These are phyloP conservation scores for Alviniconcha marisindica DNA, from an alignment of 1,140 invertebrate species.

Conservation along the genomic window DNA sequence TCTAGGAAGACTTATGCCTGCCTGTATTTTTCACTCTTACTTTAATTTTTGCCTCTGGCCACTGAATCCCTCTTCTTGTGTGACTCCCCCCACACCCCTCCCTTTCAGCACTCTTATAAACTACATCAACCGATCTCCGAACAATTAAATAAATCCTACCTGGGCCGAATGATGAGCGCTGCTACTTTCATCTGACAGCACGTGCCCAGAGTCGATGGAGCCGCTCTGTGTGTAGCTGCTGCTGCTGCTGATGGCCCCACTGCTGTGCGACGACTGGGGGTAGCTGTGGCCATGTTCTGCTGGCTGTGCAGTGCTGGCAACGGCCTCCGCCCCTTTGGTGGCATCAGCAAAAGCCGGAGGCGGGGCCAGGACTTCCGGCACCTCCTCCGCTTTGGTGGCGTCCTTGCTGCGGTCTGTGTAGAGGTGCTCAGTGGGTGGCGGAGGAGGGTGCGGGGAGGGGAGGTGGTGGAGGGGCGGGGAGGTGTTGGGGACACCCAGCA, in stretches of 20 bases:
- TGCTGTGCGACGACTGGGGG: background rate
- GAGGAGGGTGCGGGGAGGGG: background rate
- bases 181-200: background rate
- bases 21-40: no score
- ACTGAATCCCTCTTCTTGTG: no score
- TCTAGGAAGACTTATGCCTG: no score
- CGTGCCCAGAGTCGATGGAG: background rate
- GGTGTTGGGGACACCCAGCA: background rate
- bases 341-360: background rate
- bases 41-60: no score
- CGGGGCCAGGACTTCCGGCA: constrained; percentile 10
- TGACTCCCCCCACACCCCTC: no score
- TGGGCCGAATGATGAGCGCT: constrained; percentile 31
- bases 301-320: background rate
- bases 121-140: no score
- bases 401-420: constrained; percentile 24
- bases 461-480: constrained; percentile 26
- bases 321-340: background rate
- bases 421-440: background rate
- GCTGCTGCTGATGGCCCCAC: background rate
- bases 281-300: background rate
- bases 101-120: no score
- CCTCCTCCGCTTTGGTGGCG: background rate
- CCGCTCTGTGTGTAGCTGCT: background rate
- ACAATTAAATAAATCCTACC: no score